Conservation (phyloP, 2,113 vertebrate genomes). For the Ochotona princeps region DNA sequence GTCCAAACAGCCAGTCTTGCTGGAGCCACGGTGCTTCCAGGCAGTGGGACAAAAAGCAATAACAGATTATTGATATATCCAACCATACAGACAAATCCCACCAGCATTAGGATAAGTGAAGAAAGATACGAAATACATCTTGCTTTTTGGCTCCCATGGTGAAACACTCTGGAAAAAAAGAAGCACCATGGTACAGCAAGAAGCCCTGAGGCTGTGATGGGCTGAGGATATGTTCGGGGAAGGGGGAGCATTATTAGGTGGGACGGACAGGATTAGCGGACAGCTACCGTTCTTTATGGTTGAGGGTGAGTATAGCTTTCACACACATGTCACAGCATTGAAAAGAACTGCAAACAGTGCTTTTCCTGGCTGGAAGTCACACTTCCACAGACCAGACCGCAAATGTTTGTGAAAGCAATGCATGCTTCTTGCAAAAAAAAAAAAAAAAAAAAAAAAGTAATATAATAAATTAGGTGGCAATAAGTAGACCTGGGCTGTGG, state of each 20-base stretch:
- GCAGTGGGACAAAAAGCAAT: neutral
- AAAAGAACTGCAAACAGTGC: neutral
- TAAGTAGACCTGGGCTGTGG: neutral
- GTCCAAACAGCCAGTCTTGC: neutral
- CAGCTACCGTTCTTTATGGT: neutral
- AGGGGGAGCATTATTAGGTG: too few relatives aligned
- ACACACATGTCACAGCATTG: neutral
- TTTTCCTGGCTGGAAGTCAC: neutral
- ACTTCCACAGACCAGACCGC: neutral
- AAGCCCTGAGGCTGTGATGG: accelerated
- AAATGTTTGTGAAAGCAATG: neutral
- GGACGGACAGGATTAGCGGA: neutral
- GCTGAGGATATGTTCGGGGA: accelerated
- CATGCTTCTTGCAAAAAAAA: neutral
- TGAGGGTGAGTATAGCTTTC: too few relatives aligned
- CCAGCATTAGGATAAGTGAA: neutral
- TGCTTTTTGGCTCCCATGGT: accelerated
- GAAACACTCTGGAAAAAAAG: neutral
- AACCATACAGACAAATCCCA: neutral
- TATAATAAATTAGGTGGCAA: neutral
- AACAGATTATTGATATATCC: neutral
- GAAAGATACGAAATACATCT: neutral
- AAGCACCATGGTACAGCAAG: neutral
- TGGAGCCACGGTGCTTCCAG: neutral
- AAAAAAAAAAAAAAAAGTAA: neutral